Base-by-base conservation (phyloP, 1,140 invertebrate genomes). In the Magallana angulata region DNA sequence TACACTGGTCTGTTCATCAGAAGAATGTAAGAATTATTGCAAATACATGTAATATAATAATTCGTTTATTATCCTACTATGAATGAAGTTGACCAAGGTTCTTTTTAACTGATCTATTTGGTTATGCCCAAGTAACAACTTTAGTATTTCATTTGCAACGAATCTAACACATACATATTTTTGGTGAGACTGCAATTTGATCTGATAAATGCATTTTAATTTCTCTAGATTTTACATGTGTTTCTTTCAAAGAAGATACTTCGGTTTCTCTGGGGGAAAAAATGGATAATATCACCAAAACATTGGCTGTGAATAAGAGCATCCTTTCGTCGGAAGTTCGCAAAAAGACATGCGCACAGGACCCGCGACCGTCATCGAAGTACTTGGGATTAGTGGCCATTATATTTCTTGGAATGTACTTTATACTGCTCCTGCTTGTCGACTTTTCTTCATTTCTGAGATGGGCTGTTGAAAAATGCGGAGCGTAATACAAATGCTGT, bases 261-360 rank as follows among this genome's bases (percentile, higher is more conserved):
- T 76, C 68, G n/a, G 11, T 30, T 11, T 18, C 36, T 14, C 57
- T 82, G 18, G 48, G 57, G 57, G 81, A 57, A 57, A 82, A 82
- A 82, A 3, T 82, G n/a, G 9, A 56, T 4, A n/a, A 82, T 57
- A 82, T 82, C 12, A 30, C 57, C 12, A 58, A 16, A n/a, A 11
- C 18, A 82, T n/a, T 85, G 62, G 14, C 60, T 12, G 48, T 85
- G 16, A 62, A 85, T 30, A 85, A 68, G 57, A 36, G 9, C 16
- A 85, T 5, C 14, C 16, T 85, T 24, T 85, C 84, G 5, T 85
- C 84, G 9, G 30, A 62, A 56, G 57, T 68, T 30, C 59, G 84
- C 11, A 62, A 68, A 36, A 85, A 56, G 60, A 64, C 84, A 56
- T 64, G 84, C 36, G 84, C 84, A 16, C 36, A 85, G 8, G 84